Conservation (phyloP, 2,113 vertebrate genomes). For the Catharus minimus region DNA sequence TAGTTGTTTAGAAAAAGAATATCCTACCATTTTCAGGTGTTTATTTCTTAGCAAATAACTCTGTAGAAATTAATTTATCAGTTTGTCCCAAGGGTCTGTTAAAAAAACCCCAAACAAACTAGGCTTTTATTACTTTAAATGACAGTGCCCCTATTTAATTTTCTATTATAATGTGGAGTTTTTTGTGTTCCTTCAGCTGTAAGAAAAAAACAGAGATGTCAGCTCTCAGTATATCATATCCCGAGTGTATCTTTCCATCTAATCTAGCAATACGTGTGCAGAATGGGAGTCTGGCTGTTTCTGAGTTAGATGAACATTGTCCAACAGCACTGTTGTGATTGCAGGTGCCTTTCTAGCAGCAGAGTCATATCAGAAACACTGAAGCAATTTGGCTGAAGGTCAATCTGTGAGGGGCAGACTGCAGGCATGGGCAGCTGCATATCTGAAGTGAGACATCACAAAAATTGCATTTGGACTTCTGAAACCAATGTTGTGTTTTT, state of each 20-base stretch:
- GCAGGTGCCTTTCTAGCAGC: background rate
- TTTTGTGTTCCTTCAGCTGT: background rate
- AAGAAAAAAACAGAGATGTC: background rate
- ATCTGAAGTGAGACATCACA: background rate
- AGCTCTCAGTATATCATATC: background rate
- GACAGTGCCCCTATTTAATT: background rate
- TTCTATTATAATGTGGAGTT: background rate
- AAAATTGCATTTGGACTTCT: background rate
- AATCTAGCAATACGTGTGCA: background rate
- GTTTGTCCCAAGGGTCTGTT: background rate
- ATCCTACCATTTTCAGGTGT: background rate
- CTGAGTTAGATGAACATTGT: background rate
- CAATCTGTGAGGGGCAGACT: background rate
- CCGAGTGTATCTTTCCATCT: background rate
- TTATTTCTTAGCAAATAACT: background rate
- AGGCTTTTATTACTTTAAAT: background rate
- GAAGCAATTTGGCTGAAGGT: conserved; percentile 23
- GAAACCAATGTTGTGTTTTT: background rate
- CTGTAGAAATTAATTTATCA: background rate
- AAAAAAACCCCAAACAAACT: background rate
- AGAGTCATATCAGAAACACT: background rate
- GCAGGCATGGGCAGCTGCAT: background rate
- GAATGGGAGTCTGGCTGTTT: background rate
- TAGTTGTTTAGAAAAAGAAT: background rate
- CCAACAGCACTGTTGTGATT: background rate